A percentile compares a stretch with the other conserved stretches of the same genome.
These are phyloP conservation scores for Nothura maculosa DNA, from an alignment of 2,797 vertebrate genomes.

Conservation along the genomic window DNA sequence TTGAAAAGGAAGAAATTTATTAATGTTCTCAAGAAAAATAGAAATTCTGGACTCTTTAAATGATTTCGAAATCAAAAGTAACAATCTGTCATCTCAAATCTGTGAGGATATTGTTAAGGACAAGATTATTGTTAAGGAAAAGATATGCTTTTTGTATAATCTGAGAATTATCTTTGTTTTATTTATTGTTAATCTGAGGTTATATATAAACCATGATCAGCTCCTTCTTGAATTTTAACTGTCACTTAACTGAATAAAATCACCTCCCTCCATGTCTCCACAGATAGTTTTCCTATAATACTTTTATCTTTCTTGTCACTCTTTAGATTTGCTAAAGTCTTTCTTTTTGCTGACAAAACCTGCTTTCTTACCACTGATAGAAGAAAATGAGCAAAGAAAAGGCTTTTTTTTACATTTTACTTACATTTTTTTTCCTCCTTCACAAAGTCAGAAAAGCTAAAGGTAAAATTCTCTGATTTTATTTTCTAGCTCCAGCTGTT, in stretches of 20 bases:
- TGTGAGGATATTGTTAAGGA: background rate
- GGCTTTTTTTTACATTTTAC: background rate
- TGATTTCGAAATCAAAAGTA: background rate
- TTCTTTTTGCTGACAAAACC: background rate
- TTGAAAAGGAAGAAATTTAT: background rate
- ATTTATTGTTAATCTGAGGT: conserved; percentile 4
- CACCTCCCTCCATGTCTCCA: background rate
- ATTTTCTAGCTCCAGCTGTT: background rate
- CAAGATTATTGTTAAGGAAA: background rate
- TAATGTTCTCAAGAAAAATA: background rate
- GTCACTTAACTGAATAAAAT: background rate
- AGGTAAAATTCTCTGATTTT: conserved; percentile 2
- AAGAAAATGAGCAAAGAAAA: conserved; percentile 16
- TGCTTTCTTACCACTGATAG: conserved; percentile 1
- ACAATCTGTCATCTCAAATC: background rate
- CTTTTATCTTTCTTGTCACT: background rate
- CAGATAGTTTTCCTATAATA: background rate
- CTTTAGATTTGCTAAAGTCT: background rate
- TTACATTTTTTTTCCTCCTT: background rate
- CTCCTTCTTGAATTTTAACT: background rate
- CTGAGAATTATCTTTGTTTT: background rate
- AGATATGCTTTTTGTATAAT: background rate
- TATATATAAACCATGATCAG: background rate
- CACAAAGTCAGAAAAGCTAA: conserved; percentile 20
- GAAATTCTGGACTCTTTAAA: background rate